phyloP scores from a whole-genome alignment of 2,888 invertebrate species.

The Lottia scabra region DNA sequence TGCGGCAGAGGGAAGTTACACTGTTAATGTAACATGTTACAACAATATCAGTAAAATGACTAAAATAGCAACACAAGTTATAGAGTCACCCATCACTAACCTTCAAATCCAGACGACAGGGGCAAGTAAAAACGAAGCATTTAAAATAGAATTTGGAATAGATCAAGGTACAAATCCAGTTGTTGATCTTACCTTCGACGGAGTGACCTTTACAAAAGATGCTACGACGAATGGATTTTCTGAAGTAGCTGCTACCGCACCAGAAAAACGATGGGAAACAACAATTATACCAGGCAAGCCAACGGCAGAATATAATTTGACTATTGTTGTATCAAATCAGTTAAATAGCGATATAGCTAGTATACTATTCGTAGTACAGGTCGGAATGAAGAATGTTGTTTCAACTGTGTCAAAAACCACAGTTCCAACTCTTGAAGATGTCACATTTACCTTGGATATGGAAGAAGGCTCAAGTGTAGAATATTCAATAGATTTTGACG shows the following conservation, averaged over 20 bases:
- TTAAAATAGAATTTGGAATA: constrained; percentile 36
- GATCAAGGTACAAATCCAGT: constrained; percentile 38
- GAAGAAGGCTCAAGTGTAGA: constrained; percentile 43
- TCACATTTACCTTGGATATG: constrained; percentile 36
- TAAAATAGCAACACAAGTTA: constrained; percentile 19
- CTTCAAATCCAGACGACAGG: constrained; percentile 41
- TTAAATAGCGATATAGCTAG: constrained; percentile 26
- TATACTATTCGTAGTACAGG: constrained; percentile 32
- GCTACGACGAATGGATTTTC: constrained; percentile 3
- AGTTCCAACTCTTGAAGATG: constrained; percentile 20
- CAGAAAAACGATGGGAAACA: constrained; percentile 19
- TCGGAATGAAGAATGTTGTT: constrained; percentile 28
- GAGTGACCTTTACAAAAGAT: constrained; percentile 4
- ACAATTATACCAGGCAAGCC: constrained; percentile 7
- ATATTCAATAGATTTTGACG: constrained; percentile 34
- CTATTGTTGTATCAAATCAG: constrained; percentile 30
- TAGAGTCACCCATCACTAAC: constrained; percentile 49
- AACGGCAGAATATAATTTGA: constrained; percentile 22
- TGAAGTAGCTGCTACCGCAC: not conserved
- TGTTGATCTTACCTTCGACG: constrained; percentile 38
- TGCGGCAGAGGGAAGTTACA: constrained; percentile 30
- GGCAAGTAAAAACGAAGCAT: constrained; percentile 32
- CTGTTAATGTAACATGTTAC: constrained; percentile 38
- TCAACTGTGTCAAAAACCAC: constrained; percentile 23
- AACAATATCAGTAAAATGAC: constrained; percentile 41